Conservation (phyloP, 2,888 invertebrate genomes). For the Scotopteryx bipunctaria region DNA sequence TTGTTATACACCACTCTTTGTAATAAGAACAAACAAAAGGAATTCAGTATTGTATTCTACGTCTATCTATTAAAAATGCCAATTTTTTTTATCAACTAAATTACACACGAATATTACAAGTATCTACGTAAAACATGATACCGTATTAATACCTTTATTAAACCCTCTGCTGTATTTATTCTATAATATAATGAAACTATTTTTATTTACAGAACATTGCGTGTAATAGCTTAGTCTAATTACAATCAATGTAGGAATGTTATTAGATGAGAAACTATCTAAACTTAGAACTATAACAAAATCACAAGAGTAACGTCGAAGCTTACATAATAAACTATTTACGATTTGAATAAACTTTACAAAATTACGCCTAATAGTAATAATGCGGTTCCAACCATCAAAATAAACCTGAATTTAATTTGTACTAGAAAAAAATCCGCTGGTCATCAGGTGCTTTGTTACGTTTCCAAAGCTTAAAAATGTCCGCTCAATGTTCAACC, state of each 20-base stretch:
- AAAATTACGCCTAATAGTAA: slow-evolving; percentile 40
- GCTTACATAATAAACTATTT: slow-evolving; percentile 14
- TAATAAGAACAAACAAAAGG: background rate
- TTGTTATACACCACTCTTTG: background rate
- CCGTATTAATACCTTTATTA: background rate
- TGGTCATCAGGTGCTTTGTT: slow-evolving; percentile 20
- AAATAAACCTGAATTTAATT: slow-evolving; percentile 2
- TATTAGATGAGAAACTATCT: slow-evolving; percentile 18
- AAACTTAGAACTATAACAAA: slow-evolving; percentile 18
- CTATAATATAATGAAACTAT: slow-evolving; percentile 1
- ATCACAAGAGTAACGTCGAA: slow-evolving; percentile 21
- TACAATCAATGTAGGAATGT: slow-evolving; percentile 11
- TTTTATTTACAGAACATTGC: slow-evolving; percentile 17
- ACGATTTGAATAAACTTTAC: slow-evolving; percentile 34
- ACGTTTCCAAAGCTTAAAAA: slow-evolving; percentile 17
- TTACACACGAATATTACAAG: background rate
- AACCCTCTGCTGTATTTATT: background rate
- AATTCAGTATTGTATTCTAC: background rate
- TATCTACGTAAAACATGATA: slow-evolving; percentile 1
- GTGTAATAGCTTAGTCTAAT: background rate
- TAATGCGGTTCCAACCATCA: slow-evolving; percentile 19
- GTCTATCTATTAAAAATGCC: background rate
- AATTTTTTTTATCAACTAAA: background rate
- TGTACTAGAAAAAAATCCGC: slow-evolving; percentile 15
- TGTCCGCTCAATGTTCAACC: slow-evolving; percentile 23